Conservation (phyloP, 2,888 invertebrate species). For the Tetanocera ferruginea region DNA sequence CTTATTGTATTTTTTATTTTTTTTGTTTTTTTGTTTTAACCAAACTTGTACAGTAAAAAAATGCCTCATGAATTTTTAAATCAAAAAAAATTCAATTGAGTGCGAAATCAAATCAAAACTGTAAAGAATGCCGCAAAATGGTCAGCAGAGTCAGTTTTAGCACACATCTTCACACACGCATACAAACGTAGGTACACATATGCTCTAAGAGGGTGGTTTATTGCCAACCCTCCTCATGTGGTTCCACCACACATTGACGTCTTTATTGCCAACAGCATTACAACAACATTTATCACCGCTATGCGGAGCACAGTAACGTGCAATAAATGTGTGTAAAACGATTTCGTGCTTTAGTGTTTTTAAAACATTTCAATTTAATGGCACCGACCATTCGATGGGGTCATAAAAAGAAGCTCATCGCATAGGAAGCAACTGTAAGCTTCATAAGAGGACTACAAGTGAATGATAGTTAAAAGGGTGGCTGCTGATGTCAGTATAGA, state of each 20-base stretch:
- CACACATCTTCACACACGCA: background rate
- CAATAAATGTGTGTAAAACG: constrained; percentile 18
- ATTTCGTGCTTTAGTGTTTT: background rate
- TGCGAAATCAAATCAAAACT: constrained; percentile 64
- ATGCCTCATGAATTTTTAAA: constrained; percentile 41
- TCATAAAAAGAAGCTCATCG: constrained; percentile 56
- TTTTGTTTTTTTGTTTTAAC: no score
- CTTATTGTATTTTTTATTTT: no score
- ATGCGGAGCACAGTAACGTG: constrained; percentile 2
- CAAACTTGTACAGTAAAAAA: background rate
- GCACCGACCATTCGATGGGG: constrained; percentile 45
- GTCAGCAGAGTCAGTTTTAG: constrained; percentile 30
- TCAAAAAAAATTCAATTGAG: constrained; percentile 62
- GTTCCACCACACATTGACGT: background rate
- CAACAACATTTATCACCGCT: constrained; percentile 5
- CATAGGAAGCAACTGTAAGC: constrained; percentile 58
- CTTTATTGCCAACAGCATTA: constrained; percentile 21
- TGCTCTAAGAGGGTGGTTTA: constrained; percentile 6
- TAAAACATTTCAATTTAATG: constrained; percentile 59
- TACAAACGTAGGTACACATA: background rate
- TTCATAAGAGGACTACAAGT: constrained; percentile 61
- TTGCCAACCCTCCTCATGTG: constrained; percentile 2
- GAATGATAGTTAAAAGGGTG: constrained; percentile 38
- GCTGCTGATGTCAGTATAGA: background rate
- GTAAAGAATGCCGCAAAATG: constrained; percentile 17